A percentile compares a stretch with the other conserved stretches of the same genome.
Conservation (phyloP, 2,888 invertebrate species). For the Parascotia fuliginaria region DNA sequence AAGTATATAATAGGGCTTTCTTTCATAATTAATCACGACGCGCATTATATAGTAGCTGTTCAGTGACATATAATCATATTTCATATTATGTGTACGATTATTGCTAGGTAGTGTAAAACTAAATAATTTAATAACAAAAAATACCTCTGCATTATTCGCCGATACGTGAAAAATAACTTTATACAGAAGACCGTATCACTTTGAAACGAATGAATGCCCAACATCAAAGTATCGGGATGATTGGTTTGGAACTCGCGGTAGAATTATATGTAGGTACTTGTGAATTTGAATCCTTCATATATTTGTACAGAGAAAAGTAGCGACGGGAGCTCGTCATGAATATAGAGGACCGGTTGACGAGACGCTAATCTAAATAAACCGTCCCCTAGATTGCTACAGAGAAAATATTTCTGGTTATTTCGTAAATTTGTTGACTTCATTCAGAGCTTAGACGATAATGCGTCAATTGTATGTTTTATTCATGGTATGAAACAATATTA, state of each 20-base stretch:
- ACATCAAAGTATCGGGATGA: conserved; percentile 42
- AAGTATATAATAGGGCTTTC: too few species aligned
- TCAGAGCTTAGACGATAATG: conserved; percentile 27
- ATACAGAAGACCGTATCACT: conserved; percentile 23
- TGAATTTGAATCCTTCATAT: conserved; percentile 47
- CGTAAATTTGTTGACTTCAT: conserved; percentile 48
- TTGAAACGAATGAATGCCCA: conserved; percentile 36
- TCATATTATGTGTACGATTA: neutral
- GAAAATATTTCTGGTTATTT: conserved; percentile 57
- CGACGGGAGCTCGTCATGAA: conserved; percentile 56
- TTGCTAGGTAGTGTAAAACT: neutral
- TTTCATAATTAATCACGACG: too few species aligned
- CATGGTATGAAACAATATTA: conserved; percentile 13
- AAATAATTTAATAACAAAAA: conserved; percentile 1
- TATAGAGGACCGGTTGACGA: conserved; percentile 57
- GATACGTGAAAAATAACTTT: conserved; percentile 5
- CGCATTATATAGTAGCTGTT: too few species aligned
- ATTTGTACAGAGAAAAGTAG: conserved; percentile 49
- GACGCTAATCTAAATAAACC: conserved; percentile 68
- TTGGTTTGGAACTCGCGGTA: conserved; percentile 42
- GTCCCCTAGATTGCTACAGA: conserved; percentile 51
- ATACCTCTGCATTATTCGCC: conserved; percentile 11
- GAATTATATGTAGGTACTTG: conserved; percentile 53
- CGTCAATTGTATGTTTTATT: conserved; percentile 18
- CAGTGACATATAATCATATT: too few species aligned